phyloP scores from a whole-genome alignment of 2,888 invertebrate species.

The Cheilosia impressa region DNA sequence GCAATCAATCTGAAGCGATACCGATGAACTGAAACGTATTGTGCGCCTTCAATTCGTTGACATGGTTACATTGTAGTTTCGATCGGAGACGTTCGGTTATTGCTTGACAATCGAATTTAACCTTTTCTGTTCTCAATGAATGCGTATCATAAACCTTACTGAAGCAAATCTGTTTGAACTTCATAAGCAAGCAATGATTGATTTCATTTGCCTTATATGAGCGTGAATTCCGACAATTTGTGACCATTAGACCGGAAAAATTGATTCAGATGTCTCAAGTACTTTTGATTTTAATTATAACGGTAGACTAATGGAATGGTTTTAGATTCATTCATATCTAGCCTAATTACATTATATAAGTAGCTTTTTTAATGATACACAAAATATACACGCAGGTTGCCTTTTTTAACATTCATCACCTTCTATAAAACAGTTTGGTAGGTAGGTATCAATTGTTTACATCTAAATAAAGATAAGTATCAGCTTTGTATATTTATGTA shows the following conservation, averaged over 20 bases:
- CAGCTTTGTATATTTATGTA: too few species aligned
- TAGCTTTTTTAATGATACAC: too few species aligned
- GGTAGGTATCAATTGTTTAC: too few species aligned
- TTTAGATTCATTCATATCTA: too few species aligned
- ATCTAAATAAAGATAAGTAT: too few species aligned
- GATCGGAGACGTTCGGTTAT: neutral
- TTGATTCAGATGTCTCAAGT: slow-evolving; percentile 4
- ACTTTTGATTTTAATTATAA: too few species aligned
- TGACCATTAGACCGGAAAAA: slow-evolving; percentile 55
- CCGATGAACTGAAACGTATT: slow-evolving; percentile 34
- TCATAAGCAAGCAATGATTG: slow-evolving; percentile 19
- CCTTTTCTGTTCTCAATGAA: slow-evolving; percentile 26
- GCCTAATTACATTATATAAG: too few species aligned
- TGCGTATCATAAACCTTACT: slow-evolving; percentile 10
- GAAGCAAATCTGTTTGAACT: slow-evolving; percentile 33
- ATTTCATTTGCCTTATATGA: slow-evolving; percentile 32
- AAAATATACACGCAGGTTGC: too few species aligned
- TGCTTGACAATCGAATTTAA: slow-evolving; percentile 14
- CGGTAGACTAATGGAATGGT: too few species aligned
- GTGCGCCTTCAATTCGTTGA: slow-evolving; percentile 7
- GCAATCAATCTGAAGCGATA: neutral
- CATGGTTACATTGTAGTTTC: slow-evolving; percentile 7
- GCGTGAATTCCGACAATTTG: slow-evolving; percentile 15
- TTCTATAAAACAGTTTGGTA: too few species aligned
- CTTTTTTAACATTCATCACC: too few species aligned